Evolutionary conservation across 1,140 invertebrate species (phyloP), one percentile per base, ranked within the genome.

Genomic region (Drosophila ananassae): DNA sequence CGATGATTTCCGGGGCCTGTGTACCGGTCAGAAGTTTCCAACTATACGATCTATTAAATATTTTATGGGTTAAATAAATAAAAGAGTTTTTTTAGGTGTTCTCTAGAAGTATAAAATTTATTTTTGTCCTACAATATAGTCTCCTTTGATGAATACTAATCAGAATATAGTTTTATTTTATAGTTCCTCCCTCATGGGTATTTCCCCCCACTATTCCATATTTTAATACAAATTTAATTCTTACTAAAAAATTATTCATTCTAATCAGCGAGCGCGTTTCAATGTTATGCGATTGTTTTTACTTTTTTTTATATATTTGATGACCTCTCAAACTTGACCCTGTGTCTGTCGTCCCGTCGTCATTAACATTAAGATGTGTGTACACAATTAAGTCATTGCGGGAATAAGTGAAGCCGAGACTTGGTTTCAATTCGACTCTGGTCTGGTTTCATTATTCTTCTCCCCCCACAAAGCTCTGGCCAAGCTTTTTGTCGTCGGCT

Each of bases 1-100:
- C 84, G 97, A 98, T 59, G 97, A 98, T 80, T 97, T 97, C 92
- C 93, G 95, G 25, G 96, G 96, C 12, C 92, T 95, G 1, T 97
- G 97, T 91, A 95, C 94, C 2, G 95, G 95, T 0, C 94, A 95
- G 73, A 96, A 95, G 78, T 97, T 93, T 77, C 96, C 96, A 0
- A 94, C 97, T 34, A 87, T 96, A 21, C 94, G 95, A 41, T 93
- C 93, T 0, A 92, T 93, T 30, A 94, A 93, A 90, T 94, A 93
- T 30, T 79, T 89, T 51, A 51, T 85, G 46, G 47, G 17, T 6
- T 46, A n/a, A 55, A 47, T n/a, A 12, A 44, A 17, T 39, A 13
- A n/a, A 13, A 39, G n/a, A 39, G 3, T 13, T 39, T 39, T 39
- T 13, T 17, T 17, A 17, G 1, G 17, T 17, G 17, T 17, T 17